Percentiles rank a stretch among this genome's conserved stretches.
Conservation (phyloP, 1,140 invertebrate species). For the Theocolax elegans region DNA sequence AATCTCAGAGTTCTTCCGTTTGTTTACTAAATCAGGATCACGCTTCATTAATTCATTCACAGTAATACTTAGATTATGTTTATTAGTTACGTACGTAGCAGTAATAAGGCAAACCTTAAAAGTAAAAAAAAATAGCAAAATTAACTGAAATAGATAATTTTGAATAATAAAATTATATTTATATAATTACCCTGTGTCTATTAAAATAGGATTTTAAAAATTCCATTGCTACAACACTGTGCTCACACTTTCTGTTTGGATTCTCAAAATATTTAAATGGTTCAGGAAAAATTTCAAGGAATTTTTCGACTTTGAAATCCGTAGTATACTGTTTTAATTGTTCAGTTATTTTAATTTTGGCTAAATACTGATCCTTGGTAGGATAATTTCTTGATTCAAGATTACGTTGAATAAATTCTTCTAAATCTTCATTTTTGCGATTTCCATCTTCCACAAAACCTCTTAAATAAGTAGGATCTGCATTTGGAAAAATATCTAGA, state of each 20-base stretch:
- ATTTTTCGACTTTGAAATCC: slow-evolving; percentile 65
- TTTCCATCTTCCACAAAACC: slow-evolving; percentile 52
- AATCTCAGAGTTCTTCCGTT: slow-evolving; percentile 34
- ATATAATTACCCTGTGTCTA: slow-evolving; percentile 43
- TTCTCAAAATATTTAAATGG: slow-evolving; percentile 66
- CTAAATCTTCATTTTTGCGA: slow-evolving; percentile 48
- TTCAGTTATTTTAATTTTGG: slow-evolving; percentile 57
- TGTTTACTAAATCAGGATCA: slow-evolving; percentile 47
- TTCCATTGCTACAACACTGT: slow-evolving; percentile 48
- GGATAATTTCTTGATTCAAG: slow-evolving; percentile 68
- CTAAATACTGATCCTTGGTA: slow-evolving; percentile 66
- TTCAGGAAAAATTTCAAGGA: slow-evolving; percentile 69
- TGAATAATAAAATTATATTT: background rate
- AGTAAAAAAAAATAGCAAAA: slow-evolving; percentile 1
- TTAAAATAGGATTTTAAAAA: slow-evolving; percentile 58
- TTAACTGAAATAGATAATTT: slow-evolving; percentile 6
- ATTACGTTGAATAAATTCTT: slow-evolving; percentile 58
- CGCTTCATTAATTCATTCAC: slow-evolving; percentile 38
- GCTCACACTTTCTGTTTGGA: slow-evolving; percentile 53
- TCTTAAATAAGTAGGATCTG: slow-evolving; percentile 69
- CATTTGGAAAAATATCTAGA: slow-evolving; percentile 60
- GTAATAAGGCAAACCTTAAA: slow-evolving; percentile 44
- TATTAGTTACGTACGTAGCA: slow-evolving; percentile 37
- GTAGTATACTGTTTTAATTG: slow-evolving; percentile 60
- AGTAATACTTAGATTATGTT: slow-evolving; percentile 54